phyloP scores from a whole-genome alignment of 2,888 invertebrate species.

The Diarsia brunnea region DNA sequence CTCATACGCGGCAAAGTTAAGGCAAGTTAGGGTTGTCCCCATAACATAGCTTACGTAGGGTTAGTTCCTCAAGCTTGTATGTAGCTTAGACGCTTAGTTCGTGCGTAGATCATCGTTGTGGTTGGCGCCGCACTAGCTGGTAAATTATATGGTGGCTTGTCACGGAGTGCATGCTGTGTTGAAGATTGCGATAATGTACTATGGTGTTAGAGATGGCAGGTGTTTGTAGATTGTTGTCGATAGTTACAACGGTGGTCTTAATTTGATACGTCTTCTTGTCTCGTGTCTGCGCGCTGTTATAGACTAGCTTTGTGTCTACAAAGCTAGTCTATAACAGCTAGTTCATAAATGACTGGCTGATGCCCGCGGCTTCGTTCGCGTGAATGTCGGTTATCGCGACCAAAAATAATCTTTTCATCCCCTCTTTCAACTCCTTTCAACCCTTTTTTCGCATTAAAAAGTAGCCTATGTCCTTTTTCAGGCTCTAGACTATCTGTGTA shows the following conservation, averaged over 20 bases:
- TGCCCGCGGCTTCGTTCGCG: too few relatives aligned
- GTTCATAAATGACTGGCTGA: background rate
- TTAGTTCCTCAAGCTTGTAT: conserved; percentile 35
- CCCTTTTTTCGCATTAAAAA: too few relatives aligned
- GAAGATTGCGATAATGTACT: conserved; percentile 38
- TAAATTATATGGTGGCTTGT: conserved; percentile 59
- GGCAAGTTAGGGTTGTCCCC: conserved; percentile 47
- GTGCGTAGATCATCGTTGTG: conserved; percentile 61
- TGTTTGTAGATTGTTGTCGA: conserved; percentile 34
- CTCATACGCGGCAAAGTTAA: conserved; percentile 39
- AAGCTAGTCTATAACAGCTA: too few relatives aligned
- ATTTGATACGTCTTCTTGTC: conserved; percentile 11
- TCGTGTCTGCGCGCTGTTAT: background rate
- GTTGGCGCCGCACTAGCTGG: conserved; percentile 44
- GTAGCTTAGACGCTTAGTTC: conserved; percentile 31
- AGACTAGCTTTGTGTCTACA: background rate
- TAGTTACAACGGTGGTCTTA: conserved; percentile 7
- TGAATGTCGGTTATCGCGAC: too few relatives aligned
- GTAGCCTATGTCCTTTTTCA: too few relatives aligned
- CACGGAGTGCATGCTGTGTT: conserved; percentile 36
- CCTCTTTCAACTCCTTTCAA: too few relatives aligned
- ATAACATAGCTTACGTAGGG: conserved; percentile 51
- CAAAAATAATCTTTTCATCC: too few relatives aligned
- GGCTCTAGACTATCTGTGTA: too few relatives aligned
- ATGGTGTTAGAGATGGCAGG: conserved; percentile 17